phyloP scores from a whole-genome alignment of 2,113 vertebrate genomes.

The Crotalus helleri region DNA sequence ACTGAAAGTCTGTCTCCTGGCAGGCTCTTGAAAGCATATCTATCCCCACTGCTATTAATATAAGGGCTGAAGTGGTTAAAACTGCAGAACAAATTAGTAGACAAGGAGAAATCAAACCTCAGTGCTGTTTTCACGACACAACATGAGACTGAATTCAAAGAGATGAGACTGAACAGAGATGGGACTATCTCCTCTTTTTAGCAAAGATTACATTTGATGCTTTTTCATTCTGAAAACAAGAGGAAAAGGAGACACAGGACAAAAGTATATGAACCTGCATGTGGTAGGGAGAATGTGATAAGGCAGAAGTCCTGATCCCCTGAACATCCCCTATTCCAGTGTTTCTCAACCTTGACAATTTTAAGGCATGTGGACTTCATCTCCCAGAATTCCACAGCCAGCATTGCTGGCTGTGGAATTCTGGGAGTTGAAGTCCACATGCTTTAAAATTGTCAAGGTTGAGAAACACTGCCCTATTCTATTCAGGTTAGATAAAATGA shows the following conservation, averaged over 20 bases:
- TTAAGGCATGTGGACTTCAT: too few species aligned
- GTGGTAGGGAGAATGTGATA: not conserved
- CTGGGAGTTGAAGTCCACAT: too few species aligned
- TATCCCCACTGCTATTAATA: slow-evolving; percentile 8
- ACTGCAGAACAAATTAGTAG: slow-evolving; percentile 17
- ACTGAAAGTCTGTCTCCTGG: slow-evolving; percentile 8
- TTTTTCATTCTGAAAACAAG: not conserved
- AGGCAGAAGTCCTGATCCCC: not conserved
- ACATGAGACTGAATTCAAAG: not conserved
- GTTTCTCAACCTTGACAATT: too few species aligned
- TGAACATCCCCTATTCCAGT: not conserved
- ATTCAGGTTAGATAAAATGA: not conserved
- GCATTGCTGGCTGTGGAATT: too few species aligned
- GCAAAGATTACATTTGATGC: not conserved
- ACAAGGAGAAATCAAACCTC: not conserved
- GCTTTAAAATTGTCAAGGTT: too few species aligned
- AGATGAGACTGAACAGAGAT: not conserved
- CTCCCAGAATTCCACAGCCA: too few species aligned
- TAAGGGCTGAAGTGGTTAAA: not conserved
- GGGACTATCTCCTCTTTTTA: not conserved
- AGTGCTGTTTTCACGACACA: not conserved
- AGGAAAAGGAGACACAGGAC: not conserved
- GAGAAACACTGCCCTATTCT: too few species aligned
- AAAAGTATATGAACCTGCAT: not conserved
- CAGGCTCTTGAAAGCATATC: not conserved